Percentiles rank a stretch among this genome's conserved stretches.
Evolutionary conservation across 2,888 invertebrate species (phyloP).

Genomic region (Nomada fabriciana): DNA sequence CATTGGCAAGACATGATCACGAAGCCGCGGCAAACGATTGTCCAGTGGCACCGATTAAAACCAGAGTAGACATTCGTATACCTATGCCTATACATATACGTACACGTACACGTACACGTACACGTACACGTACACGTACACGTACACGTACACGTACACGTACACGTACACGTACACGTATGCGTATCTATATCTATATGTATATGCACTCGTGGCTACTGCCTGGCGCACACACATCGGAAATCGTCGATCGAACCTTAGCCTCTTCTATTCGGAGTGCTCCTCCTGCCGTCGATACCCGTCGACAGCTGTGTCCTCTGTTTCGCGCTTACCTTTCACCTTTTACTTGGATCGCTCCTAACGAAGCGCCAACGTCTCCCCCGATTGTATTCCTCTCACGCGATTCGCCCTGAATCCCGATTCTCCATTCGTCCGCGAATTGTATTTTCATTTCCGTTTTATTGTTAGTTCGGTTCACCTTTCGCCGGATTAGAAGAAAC

Average conservation of each 20-base stretch:
- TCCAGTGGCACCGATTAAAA: constrained; percentile 98
- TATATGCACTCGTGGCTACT: background rate
- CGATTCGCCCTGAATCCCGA: no score
- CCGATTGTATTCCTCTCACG: background rate
- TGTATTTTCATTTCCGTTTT: background rate
- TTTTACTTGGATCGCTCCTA: background rate
- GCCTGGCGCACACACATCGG: constrained; percentile 19
- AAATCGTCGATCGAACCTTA: constrained; percentile 25
- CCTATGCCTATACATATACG: no score
- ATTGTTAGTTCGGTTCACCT: background rate
- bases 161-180: background rate
- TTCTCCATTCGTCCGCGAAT: no score
- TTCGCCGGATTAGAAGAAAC: background rate
- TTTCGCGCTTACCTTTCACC: no score
- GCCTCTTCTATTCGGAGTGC: background rate
- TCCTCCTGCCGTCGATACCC: background rate
- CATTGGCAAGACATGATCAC: constrained; percentile 99
- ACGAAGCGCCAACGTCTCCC: background rate
- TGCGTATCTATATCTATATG: background rate
- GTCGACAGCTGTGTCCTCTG: background rate
- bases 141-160: background rate
- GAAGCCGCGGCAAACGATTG: constrained; percentile 97
- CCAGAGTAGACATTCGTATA: constrained; percentile 89
- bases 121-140: background rate
- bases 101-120: background rate